A percentile compares a stretch with the other conserved stretches of the same genome.
phyloP scores from a whole-genome alignment of 1,140 invertebrate species.

The Caerostris extrusa region DNA sequence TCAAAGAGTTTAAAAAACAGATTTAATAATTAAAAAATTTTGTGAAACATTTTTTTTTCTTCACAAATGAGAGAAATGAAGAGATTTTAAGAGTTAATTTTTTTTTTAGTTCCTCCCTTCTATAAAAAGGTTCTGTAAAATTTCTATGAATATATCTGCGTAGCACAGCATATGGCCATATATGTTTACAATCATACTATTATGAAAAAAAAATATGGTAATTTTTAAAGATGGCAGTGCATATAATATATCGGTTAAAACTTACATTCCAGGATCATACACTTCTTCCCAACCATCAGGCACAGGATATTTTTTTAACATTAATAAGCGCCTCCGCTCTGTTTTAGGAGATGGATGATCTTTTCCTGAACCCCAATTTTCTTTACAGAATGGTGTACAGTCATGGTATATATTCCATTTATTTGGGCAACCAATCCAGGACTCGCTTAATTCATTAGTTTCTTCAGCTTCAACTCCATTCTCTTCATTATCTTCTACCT shows the following conservation, averaged over 20 bases:
- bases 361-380: conserved; percentile 91
- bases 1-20: no score
- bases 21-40: no score
- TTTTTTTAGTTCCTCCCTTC: no score
- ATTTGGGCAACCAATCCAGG: conserved; percentile 93
- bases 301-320: conserved; percentile 94
- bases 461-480: conserved; percentile 30
- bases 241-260: conserved; percentile 68
- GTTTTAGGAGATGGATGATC: conserved; percentile 87
- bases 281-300: conserved; percentile 96
- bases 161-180: no score
- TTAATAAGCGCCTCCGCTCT: conserved; percentile 87
- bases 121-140: no score
- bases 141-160: no score
- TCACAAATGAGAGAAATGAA: no score
- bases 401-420: conserved; percentile 97
- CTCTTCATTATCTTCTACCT: conserved; percentile 38
- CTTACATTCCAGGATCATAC: conserved; percentile 92
- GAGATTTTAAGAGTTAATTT: no score
- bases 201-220: neutral
- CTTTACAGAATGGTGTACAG: conserved; percentile 93
- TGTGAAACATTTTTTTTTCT: no score
- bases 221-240: neutral
- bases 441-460: neutral
- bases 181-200: no score